Percentiles rank a stretch among this genome's conserved stretches.
Evolutionary conservation across 2,888 invertebrate genomes (phyloP).

Genomic region (Phaonia tiefii): DNA sequence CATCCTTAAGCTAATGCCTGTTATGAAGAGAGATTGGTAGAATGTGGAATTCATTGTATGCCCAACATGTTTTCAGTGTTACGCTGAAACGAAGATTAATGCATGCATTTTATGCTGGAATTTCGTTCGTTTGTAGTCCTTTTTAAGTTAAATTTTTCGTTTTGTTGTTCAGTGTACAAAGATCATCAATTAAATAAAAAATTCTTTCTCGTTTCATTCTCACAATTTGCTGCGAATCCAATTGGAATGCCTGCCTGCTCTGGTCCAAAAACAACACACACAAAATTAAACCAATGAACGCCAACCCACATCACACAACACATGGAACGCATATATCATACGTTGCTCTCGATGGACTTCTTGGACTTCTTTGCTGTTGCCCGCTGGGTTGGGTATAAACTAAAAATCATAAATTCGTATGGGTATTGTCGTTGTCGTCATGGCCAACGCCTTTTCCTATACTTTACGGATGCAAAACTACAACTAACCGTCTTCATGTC

Average conservation of each 20-base stretch:
- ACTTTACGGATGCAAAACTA: too few species aligned
- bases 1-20: constrained; percentile 15
- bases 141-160: constrained; percentile 2
- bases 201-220: constrained; percentile 65
- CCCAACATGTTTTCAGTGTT: too few species aligned
- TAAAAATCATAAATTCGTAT: constrained; percentile 61
- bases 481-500: constrained; percentile 26
- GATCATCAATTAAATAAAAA: constrained; percentile 63
- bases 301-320: not conserved
- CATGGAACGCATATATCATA: constrained; percentile 7
- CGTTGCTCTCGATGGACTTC: not conserved
- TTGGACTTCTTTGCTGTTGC: constrained; percentile 28
- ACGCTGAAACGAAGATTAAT: constrained; percentile 56
- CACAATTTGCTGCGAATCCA: constrained; percentile 57
- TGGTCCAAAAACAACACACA: not conserved
- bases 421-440: constrained; percentile 62
- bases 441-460: constrained; percentile 16
- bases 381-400: constrained; percentile 37
- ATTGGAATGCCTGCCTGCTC: constrained; percentile 53
- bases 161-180: constrained; percentile 38
- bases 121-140: constrained; percentile 49
- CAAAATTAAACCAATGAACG: too few species aligned
- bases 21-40: too few species aligned
- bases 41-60: too few species aligned
- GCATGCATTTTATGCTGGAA: constrained; percentile 50